These are phyloP conservation scores for Euplexia lucipara DNA, from an alignment of 2,888 invertebrate species.

Conservation along the genomic window DNA sequence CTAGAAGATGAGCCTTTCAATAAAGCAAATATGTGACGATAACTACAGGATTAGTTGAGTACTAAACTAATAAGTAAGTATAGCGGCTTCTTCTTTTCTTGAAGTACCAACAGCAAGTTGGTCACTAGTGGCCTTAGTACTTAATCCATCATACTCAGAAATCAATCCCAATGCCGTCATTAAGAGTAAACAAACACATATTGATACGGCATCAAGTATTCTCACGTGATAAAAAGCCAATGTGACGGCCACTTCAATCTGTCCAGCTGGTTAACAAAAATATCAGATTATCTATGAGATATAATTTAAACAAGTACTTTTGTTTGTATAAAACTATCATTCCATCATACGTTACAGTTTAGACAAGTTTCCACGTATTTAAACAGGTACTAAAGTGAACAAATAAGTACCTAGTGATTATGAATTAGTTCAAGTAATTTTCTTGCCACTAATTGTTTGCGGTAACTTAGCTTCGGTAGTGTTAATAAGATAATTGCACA, in stretches of 20 bases:
- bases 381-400: conserved; percentile 40
- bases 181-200: conserved; percentile 42
- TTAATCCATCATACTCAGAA: conserved; percentile 16
- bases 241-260: conserved; percentile 67
- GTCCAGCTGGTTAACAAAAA: conserved; percentile 58
- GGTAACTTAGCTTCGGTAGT: conserved; percentile 38
- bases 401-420: conserved; percentile 50
- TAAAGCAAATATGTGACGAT: no score
- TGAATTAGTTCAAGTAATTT: conserved; percentile 59
- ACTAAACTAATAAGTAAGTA: no score
- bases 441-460: conserved; percentile 57
- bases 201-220: conserved; percentile 36
- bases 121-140: no score
- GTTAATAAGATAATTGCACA: conserved; percentile 50
- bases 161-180: conserved; percentile 14
- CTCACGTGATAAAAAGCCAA: conserved; percentile 61
- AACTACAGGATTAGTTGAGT: no score
- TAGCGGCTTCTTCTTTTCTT: no score
- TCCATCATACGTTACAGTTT: conserved; percentile 23
- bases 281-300: conserved; percentile 57
- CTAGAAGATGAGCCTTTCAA: not conserved
- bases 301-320: conserved; percentile 33
- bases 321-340: conserved; percentile 35
- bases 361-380: conserved; percentile 31
- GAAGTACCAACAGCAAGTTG: no score